Evolutionary conservation across 2,113 vertebrate species (phyloP).

Genomic region (Centropus unirufus): DNA sequence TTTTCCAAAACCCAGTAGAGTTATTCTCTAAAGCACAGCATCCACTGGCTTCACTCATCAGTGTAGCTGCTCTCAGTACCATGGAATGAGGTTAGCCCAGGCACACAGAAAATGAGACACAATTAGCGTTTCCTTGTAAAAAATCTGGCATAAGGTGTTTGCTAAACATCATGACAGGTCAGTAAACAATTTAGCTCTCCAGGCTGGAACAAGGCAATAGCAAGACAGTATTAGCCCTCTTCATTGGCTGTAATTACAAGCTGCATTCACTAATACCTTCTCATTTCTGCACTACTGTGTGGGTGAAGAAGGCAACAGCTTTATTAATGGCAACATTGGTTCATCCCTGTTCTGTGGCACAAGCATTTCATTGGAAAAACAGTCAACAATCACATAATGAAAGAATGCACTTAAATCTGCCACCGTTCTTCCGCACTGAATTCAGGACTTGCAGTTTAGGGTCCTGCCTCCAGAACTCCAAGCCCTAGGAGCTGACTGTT

Average conservation of each 20-base stretch:
- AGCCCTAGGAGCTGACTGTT: not conserved
- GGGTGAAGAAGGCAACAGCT: not conserved
- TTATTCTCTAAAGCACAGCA: not conserved
- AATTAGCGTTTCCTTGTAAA: not conserved
- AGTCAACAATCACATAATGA: not conserved
- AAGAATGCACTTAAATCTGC: not conserved
- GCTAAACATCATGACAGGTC: not conserved
- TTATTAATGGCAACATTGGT: not conserved
- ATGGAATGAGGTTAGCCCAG: not conserved
- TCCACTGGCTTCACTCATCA: fast-evolving
- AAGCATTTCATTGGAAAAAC: not conserved
- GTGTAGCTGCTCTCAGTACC: not conserved
- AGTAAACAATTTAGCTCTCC: not conserved
- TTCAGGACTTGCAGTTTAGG: not conserved
- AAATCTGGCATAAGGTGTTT: not conserved
- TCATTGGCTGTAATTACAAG: not conserved
- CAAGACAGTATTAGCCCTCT: not conserved
- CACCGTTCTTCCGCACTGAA: not conserved
- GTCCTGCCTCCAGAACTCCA: not conserved
- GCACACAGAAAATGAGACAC: not conserved
- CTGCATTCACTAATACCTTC: not conserved
- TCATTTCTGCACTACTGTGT: fast-evolving
- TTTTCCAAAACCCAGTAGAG: not conserved
- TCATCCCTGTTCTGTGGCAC: not conserved
- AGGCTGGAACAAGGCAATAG: not conserved